phyloP scores from a whole-genome alignment of 1,140 invertebrate species.

The Battus philenor region DNA sequence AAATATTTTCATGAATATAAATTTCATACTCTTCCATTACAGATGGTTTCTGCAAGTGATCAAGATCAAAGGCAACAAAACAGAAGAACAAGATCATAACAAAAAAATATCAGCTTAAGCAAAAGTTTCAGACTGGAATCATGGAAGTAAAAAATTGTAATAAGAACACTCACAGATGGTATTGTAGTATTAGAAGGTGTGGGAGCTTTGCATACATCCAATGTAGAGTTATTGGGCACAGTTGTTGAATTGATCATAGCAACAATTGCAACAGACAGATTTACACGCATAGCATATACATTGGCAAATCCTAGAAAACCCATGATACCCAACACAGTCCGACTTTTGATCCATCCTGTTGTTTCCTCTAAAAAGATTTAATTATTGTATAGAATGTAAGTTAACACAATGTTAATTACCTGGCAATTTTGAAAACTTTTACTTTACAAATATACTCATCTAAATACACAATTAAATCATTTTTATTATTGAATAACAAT shows the following conservation, averaged over 20 bases:
- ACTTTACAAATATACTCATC: neutral
- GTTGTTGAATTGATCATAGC: constrained; percentile 92
- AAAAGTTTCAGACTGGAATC: too few relatives aligned
- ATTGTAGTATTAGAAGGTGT: constrained; percentile 75
- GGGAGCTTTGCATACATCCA: constrained; percentile 79
- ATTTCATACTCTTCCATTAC: too few relatives aligned
- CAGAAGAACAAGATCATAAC: too few relatives aligned
- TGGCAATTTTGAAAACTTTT: too few relatives aligned
- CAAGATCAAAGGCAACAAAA: too few relatives aligned
- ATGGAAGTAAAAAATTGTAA: constrained; percentile 3
- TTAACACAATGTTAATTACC: too few relatives aligned
- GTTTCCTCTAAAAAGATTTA: constrained; percentile 77
- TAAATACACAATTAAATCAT: too few relatives aligned
- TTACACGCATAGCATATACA: constrained; percentile 94
- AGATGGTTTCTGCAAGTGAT: too few relatives aligned
- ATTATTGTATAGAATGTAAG: too few relatives aligned
- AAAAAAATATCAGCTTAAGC: too few relatives aligned
- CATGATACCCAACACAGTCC: constrained; percentile 86
- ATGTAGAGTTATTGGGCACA: constrained; percentile 74
- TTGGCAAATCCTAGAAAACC: constrained; percentile 88
- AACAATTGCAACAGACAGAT: constrained; percentile 95
- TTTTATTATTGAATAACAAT: too few relatives aligned
- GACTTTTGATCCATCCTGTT: constrained; percentile 81
- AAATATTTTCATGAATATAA: too few relatives aligned
- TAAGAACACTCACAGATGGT: constrained; percentile 72